Percentiles rank a stretch among this genome's conserved stretches.
Conservation (phyloP, 2,888 invertebrate species). For the Agrotis exclamationis region DNA sequence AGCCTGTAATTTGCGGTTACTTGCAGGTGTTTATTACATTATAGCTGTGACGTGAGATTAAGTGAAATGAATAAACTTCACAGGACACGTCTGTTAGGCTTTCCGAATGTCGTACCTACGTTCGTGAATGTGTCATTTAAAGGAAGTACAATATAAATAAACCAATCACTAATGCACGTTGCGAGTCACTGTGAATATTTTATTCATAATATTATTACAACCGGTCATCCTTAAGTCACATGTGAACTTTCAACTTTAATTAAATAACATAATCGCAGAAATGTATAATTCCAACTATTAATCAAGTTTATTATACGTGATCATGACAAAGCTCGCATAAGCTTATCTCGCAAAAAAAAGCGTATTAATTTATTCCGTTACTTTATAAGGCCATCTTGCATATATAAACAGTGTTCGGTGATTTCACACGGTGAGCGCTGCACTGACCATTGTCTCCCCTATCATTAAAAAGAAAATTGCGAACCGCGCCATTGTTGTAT, state of each 20-base stretch:
- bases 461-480: slow-evolving; percentile 86
- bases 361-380: slow-evolving; percentile 70
- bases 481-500: slow-evolving; percentile 78
- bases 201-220: slow-evolving; percentile 16
- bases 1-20: slow-evolving; percentile 88
- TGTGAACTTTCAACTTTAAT: slow-evolving; percentile 37
- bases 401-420: slow-evolving; percentile 71
- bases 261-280: slow-evolving; percentile 43
- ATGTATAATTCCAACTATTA: slow-evolving; percentile 52
- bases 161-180: neutral
- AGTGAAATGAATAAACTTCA: slow-evolving; percentile 68
- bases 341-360: slow-evolving; percentile 59
- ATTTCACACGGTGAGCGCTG: slow-evolving; percentile 86
- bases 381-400: slow-evolving; percentile 70
- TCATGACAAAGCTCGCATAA: slow-evolving; percentile 51
- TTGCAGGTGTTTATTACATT: slow-evolving; percentile 84
- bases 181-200: neutral
- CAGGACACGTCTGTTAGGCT: slow-evolving; percentile 70
- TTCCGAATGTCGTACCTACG: slow-evolving; percentile 42
- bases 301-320: slow-evolving; percentile 52
- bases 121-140: neutral
- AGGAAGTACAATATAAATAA: slow-evolving; percentile 6
- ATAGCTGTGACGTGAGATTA: slow-evolving; percentile 72
- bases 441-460: slow-evolving; percentile 87
- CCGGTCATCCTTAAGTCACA: slow-evolving; percentile 10